Percentiles rank a stretch among this genome's conserved stretches.
These are phyloP conservation scores for Siphamia tubifer DNA, from an alignment of 2,113 vertebrate genomes.

Conservation along the genomic window DNA sequence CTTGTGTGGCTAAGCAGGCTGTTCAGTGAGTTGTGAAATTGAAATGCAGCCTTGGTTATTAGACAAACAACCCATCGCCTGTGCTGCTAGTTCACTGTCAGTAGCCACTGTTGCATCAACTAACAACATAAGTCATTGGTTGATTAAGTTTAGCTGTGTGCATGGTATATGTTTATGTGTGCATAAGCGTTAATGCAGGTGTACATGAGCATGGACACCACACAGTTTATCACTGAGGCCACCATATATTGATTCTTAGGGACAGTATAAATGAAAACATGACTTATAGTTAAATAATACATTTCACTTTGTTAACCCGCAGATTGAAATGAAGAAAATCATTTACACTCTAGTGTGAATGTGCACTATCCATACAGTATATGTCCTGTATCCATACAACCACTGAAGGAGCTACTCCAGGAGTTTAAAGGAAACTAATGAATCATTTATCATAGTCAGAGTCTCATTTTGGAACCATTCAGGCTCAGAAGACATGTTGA, in stretches of 20 bases:
- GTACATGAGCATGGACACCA: neutral
- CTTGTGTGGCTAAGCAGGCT: slow-evolving; percentile 71
- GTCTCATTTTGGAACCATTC: too few relatives aligned
- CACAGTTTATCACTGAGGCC: slow-evolving; percentile 6
- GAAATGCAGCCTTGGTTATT: slow-evolving; percentile 80
- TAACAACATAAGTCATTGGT: slow-evolving; percentile 66
- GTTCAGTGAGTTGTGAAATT: slow-evolving; percentile 79
- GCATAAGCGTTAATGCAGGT: neutral
- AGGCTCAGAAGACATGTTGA: too few relatives aligned
- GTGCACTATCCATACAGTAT: neutral
- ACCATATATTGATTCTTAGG: slow-evolving; percentile 20
- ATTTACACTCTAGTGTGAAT: neutral
- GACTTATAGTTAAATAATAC: slow-evolving; percentile 43
- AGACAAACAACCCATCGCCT: slow-evolving; percentile 75
- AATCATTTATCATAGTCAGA: too few relatives aligned
- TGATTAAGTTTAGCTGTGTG: slow-evolving; percentile 34
- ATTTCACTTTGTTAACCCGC: slow-evolving; percentile 55
- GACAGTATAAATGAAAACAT: slow-evolving; percentile 37
- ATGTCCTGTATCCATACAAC: neutral
- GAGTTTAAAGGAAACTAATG: too few relatives aligned
- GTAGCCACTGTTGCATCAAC: slow-evolving; percentile 64
- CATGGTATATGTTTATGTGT: neutral
- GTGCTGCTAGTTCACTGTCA: slow-evolving; percentile 70
- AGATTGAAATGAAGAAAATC: neutral
- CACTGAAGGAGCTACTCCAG: too few relatives aligned